These are phyloP conservation scores for Pterostichus niger DNA, from an alignment of 2,888 invertebrate genomes.

Conservation along the genomic window DNA sequence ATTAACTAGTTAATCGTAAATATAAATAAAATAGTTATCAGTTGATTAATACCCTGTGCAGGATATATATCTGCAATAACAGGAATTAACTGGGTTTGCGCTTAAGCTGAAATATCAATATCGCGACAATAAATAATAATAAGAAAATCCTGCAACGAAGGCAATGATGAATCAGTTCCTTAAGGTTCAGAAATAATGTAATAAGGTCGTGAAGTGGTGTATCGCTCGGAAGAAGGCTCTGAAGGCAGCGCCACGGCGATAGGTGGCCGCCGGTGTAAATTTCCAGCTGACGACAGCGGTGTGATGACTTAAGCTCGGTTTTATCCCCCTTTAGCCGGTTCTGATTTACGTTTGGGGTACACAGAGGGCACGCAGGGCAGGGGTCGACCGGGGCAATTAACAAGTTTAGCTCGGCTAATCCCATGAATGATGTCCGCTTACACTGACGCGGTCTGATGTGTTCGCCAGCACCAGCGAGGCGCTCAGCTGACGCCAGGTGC, in stretches of 20 bases:
- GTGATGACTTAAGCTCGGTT: conserved; percentile 77
- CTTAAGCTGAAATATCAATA: conserved; percentile 22
- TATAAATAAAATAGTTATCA: neutral
- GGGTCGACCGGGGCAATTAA: conserved; percentile 78
- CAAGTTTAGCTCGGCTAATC: conserved; percentile 79
- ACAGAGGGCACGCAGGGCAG: conserved; percentile 73
- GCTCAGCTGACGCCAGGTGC: conserved; percentile 29
- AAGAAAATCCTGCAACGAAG: conserved; percentile 20
- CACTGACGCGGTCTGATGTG: conserved; percentile 61
- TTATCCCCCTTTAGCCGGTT: conserved; percentile 77
- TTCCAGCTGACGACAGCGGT: conserved; percentile 69
- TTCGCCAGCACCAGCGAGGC: conserved; percentile 8
- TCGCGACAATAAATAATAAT: conserved; percentile 1
- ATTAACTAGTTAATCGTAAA: too few species aligned
- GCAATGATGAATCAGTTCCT: conserved; percentile 27
- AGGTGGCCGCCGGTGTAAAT: conserved; percentile 60
- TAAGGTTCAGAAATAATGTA: neutral
- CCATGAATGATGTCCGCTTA: conserved; percentile 78
- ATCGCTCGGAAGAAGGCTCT: neutral
- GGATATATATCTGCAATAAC: neutral
- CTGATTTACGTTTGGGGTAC: conserved; percentile 76
- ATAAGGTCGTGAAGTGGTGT: conserved; percentile 1
- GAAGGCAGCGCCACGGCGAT: conserved; percentile 69
- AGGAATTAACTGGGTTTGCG: neutral
- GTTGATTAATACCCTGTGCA: neutral